These are phyloP conservation scores for Asobara japonica DNA, from an alignment of 1,140 invertebrate genomes.

Conservation along the genomic window DNA sequence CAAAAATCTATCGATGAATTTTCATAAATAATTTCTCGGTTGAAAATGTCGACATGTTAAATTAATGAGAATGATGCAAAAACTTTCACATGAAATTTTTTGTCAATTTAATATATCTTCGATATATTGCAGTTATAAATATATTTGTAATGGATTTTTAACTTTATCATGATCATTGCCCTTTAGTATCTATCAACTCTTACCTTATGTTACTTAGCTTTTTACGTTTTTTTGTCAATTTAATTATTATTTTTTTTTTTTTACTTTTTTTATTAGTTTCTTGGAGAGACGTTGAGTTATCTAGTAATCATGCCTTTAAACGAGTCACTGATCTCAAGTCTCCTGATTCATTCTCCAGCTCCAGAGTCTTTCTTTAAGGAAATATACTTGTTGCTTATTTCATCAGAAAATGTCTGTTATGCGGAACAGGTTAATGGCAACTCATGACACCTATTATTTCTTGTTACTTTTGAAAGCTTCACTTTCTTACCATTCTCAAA, in stretches of 20 bases:
- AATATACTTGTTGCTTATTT: no score
- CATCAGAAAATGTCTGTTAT: no score
- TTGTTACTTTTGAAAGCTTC: no score
- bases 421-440: no score
- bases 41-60: conserved; percentile 26
- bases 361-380: no score
- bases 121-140: no score
- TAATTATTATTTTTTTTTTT: conserved; percentile 23
- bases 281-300: neutral
- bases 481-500: no score
- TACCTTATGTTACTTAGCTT: conserved; percentile 30
- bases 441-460: no score
- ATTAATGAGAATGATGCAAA: conserved; percentile 43
- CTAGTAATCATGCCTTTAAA: neutral
- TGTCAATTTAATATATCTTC: conserved; percentile 39
- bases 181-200: conserved; percentile 43
- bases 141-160: no score
- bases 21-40: neutral
- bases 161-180: conserved; percentile 39
- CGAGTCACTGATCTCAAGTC: neutral
- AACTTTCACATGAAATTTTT: conserved; percentile 37
- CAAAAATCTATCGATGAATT: conserved; percentile 20
- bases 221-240: conserved; percentile 17
- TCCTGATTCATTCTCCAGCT: no score
- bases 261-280: conserved; percentile 20